Conservation (phyloP, 2,113 vertebrate genomes). For the Piaya cayana region DNA sequence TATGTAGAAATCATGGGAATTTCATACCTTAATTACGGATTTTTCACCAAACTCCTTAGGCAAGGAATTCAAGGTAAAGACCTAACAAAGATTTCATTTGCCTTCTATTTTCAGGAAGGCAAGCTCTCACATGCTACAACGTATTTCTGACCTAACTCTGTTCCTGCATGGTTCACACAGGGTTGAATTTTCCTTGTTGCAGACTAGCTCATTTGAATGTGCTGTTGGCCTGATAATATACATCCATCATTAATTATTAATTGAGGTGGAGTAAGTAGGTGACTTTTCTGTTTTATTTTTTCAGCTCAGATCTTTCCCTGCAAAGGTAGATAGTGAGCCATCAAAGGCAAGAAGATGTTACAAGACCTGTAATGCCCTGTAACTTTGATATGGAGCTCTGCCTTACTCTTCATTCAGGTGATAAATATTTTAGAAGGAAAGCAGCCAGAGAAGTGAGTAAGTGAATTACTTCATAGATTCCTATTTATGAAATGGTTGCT, state of each 20-base stretch:
- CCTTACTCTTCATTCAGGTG: not conserved
- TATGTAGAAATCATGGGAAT: not conserved
- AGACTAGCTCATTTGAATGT: not conserved
- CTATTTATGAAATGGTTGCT: slow-evolving; percentile 4
- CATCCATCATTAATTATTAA: slow-evolving; percentile 4
- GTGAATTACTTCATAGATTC: not conserved
- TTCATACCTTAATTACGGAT: not conserved
- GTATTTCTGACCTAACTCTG: not conserved
- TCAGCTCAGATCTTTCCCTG: not conserved
- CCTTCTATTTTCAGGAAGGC: not conserved
- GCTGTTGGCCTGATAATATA: not conserved
- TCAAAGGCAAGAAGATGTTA: slow-evolving; percentile 29
- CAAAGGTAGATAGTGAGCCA: slow-evolving; percentile 32
- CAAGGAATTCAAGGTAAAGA: not conserved
- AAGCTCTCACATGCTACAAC: not conserved
- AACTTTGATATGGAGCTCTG: slow-evolving; percentile 15
- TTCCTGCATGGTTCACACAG: not conserved
- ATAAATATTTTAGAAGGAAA: slow-evolving; percentile 49
- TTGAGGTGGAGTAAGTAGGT: slow-evolving; percentile 1
- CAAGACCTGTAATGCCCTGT: not conserved
- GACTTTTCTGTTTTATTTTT: not conserved
- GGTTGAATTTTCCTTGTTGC: not conserved
- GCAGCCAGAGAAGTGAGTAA: slow-evolving; percentile 1
- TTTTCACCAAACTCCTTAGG: too few relatives aligned
- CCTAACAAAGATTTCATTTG: not conserved